A percentile compares a stretch with the other conserved stretches of the same genome.
These are phyloP conservation scores for Tenthredo livida DNA, from an alignment of 2,888 invertebrate species.

Conservation along the genomic window DNA sequence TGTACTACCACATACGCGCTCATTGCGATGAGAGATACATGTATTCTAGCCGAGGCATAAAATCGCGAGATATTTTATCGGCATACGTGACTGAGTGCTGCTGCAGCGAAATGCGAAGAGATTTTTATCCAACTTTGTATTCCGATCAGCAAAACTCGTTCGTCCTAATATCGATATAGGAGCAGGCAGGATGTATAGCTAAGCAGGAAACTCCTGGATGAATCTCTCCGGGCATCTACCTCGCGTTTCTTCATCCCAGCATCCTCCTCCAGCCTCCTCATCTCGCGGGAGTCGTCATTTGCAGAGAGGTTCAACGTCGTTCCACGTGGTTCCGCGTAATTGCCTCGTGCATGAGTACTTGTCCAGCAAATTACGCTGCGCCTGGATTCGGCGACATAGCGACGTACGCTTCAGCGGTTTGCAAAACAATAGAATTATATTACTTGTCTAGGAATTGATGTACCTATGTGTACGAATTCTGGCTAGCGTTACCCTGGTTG, in stretches of 20 bases:
- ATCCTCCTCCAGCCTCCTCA: not conserved
- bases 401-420: not conserved
- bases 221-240: conserved; percentile 47
- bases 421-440: not conserved
- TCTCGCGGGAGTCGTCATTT: conserved; percentile 48
- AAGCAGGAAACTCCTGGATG: conserved; percentile 12
- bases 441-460: not conserved
- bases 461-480: too few relatives aligned
- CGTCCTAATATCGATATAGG: not conserved
- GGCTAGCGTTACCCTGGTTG: not conserved
- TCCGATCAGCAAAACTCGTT: conserved; percentile 37
- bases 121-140: conserved; percentile 8
- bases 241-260: not conserved
- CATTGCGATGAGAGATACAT: not conserved
- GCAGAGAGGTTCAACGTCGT: conserved; percentile 14
- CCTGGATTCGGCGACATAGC: not conserved
- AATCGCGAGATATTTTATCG: not conserved
- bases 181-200: not conserved
- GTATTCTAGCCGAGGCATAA: not conserved
- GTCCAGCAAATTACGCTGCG: conserved; percentile 44
- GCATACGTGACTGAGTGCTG: not conserved
- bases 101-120: not conserved
- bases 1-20: not conserved
- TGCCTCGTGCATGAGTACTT: not conserved
- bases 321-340: conserved; percentile 48